Base-by-base conservation (phyloP, 2,888 invertebrate genomes). In the Temnothorax ravouxi region DNA sequence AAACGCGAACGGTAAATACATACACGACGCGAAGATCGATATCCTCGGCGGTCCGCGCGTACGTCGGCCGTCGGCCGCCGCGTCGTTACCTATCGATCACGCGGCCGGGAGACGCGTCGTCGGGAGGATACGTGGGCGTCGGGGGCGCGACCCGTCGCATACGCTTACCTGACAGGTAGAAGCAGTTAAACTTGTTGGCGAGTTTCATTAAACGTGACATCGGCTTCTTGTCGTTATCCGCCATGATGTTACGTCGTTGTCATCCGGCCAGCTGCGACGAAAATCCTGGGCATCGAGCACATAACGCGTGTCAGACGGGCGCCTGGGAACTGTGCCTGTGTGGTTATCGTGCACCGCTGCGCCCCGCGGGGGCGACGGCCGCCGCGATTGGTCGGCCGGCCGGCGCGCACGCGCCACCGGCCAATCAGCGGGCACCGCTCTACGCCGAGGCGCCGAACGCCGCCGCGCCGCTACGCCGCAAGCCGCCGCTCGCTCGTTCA, bases 121-220 rank as follows among this genome's bases (percentile, higher is more conserved):
- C 41, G 9, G 50, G 34, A 47, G 4, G n/a, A 54, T 52, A 64
- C n/a, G 34, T 15, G 18, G 18, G 21, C 38, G 38, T 47, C 52
- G 34, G 13, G 41, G 34, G 61, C 25, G 13, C 13, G 59, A 64
- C 15, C 3, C n/a, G 59, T 82, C 29, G 50, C 67, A 84, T 86
- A 59, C 25, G 94, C 95, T 96, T 95, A 98, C 98, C 98, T 96
- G 97, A 96, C 95, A 98, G 95, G 95, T 98, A 98, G 95, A 98
- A 98, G 96, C 97, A 97, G 95, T 98, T 98, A 95, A 98, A 98
- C 96, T 97, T 97, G 95, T 97, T 97, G 86, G 98, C 98, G 95
- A 98, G 96, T 95, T 97, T 97, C 93, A 98, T 95, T 93, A 98
- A 96, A 94, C 96, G 96, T 94, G 97, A 97, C 96, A 97, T 96